Evolutionary conservation across 2,888 invertebrate genomes (phyloP).

Genomic region (Monopis laevigella): DNA sequence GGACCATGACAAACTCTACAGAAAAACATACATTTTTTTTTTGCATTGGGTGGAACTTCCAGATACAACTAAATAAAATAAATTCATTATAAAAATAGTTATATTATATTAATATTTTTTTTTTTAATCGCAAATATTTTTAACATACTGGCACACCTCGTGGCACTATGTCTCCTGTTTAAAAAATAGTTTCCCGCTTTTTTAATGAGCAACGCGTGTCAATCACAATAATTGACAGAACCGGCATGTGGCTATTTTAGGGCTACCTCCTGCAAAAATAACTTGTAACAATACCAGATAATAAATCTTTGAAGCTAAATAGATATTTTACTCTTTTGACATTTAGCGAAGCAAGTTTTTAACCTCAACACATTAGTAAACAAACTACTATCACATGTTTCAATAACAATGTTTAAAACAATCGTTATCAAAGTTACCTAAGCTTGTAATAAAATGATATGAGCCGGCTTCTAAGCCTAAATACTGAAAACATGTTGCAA

Average conservation of each 20-base stretch:
- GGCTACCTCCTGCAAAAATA: conserved; percentile 19
- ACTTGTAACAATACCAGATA: no score
- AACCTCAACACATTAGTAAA: conserved; percentile 6
- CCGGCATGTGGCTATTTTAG: conserved; percentile 28
- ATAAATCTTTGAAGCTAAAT: no score
- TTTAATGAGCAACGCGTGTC: conserved; percentile 59
- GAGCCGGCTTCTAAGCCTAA: conserved; percentile 12
- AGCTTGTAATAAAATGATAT: not conserved
- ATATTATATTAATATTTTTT: no score
- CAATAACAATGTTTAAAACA: no score
- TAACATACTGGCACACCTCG: conserved; percentile 8
- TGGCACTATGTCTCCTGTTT: not conserved
- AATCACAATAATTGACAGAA: conserved; percentile 62
- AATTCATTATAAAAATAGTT: no score
- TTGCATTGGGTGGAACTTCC: no score
- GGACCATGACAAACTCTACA: no score
- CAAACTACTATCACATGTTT: not conserved
- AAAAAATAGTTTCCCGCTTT: conserved; percentile 9
- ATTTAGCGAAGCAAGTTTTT: no score
- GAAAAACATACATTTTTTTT: no score
- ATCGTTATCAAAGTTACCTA: conserved; percentile 3
- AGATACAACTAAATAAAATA: no score
- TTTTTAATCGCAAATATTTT: no score
- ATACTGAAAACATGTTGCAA: conserved; percentile 42
- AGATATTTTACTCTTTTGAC: no score